Percentiles rank a stretch among this genome's conserved stretches.
Conservation (phyloP, 2,113 vertebrate species). For the Amphiprion percula region DNA sequence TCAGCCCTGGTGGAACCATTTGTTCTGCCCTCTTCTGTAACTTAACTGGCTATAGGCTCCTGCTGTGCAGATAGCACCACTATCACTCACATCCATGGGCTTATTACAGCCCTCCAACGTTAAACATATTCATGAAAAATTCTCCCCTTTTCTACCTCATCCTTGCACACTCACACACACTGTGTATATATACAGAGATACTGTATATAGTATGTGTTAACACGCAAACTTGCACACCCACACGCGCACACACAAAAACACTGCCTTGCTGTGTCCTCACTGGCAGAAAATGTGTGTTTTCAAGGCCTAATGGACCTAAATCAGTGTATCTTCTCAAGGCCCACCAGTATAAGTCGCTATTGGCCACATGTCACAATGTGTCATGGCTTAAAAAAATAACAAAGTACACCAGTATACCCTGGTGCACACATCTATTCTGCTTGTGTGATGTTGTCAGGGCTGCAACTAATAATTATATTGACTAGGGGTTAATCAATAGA, state of each 20-base stretch:
- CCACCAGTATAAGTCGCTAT: slow-evolving; percentile 5
- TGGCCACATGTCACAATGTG: slow-evolving; percentile 24
- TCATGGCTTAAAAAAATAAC: slow-evolving; percentile 27
- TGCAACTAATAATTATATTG: neutral
- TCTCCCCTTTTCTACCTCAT: slow-evolving; percentile 39
- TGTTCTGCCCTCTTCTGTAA: slow-evolving; percentile 75
- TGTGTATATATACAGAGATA: slow-evolving; percentile 28
- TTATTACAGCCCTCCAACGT: slow-evolving; percentile 73
- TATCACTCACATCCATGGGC: slow-evolving; percentile 77
- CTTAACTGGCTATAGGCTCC: slow-evolving; percentile 68
- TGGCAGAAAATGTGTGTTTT: slow-evolving; percentile 60
- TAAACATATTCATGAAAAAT: slow-evolving; percentile 84
- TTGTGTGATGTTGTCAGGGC: neutral
- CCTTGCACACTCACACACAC: slow-evolving; percentile 21
- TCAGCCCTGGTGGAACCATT: slow-evolving; percentile 68
- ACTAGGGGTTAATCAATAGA: neutral
- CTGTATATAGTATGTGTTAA: slow-evolving; percentile 21
- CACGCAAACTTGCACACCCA: neutral
- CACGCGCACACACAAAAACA: slow-evolving; percentile 16
- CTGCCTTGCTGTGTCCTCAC: slow-evolving; percentile 37
- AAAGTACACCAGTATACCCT: neutral
- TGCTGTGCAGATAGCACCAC: slow-evolving; percentile 71
- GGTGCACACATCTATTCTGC: neutral
- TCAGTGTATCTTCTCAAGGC: slow-evolving; percentile 29
- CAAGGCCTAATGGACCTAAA: slow-evolving; percentile 45